Percentiles rank a stretch among this genome's conserved stretches.
phyloP scores from a whole-genome alignment of 2,888 invertebrate species.

The Agonopterix alstromeriana region DNA sequence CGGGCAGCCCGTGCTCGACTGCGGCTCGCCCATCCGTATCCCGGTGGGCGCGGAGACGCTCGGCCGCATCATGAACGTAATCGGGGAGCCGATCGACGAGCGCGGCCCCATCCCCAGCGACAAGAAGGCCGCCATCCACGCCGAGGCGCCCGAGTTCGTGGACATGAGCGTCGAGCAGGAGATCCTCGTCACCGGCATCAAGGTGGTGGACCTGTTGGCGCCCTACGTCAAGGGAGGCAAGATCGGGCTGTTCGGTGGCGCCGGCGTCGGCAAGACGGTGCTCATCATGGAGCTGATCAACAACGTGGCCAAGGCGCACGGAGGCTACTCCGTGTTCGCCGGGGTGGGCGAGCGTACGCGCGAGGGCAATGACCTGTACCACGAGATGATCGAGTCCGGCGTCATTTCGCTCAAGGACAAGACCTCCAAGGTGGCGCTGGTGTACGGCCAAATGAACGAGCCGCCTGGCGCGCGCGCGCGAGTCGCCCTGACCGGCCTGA shows the following conservation, averaged over 20 bases:
- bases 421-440: constrained; percentile 93
- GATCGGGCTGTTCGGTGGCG: constrained; percentile 95
- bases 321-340: constrained; percentile 97
- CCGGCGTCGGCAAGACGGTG: constrained; percentile 97
- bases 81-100: constrained; percentile 92
- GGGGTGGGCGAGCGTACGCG: constrained; percentile 97
- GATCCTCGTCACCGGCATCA: constrained; percentile 95
- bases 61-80: constrained; percentile 96
- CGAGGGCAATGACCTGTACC: constrained; percentile 96
- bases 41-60: constrained; percentile 94
- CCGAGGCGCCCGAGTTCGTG: constrained; percentile 92
- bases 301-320: constrained; percentile 97
- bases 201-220: constrained; percentile 94
- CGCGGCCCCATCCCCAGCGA: constrained; percentile 90
- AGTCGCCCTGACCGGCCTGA: constrained; percentile 94
- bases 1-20: constrained; percentile 88
- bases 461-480: constrained; percentile 97
- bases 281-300: constrained; percentile 98
- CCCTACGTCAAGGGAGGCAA: constrained; percentile 97
- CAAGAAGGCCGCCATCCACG: constrained; percentile 89
- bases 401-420: constrained; percentile 94
- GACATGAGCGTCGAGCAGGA: constrained; percentile 95
- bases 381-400: constrained; percentile 97
- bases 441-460: constrained; percentile 98
- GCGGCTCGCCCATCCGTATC: constrained; percentile 92